These are phyloP conservation scores for Bubo blakistoni DNA, from an alignment of 2,113 vertebrate genomes.

Conservation along the genomic window DNA sequence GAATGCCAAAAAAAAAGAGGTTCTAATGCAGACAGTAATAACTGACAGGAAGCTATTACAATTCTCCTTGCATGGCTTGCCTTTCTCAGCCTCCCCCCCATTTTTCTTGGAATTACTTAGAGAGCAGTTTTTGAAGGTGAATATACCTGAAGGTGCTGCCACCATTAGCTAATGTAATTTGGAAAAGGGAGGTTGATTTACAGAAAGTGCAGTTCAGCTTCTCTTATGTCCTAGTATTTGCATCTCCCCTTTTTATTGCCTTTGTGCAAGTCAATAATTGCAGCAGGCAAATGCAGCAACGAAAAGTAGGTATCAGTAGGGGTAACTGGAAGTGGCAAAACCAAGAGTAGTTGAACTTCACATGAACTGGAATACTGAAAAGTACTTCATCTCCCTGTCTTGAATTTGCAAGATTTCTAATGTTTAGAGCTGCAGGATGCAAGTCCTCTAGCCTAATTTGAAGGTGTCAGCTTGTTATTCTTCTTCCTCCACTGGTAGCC, in stretches of 20 bases:
- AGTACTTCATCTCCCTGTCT: background rate
- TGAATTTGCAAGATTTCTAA: background rate
- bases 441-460: background rate
- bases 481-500: background rate
- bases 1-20: background rate
- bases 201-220: background rate
- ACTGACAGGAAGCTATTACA: constrained; percentile 14
- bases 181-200: background rate
- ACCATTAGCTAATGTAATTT: constrained; percentile 51
- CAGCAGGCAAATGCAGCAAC: background rate
- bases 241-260: background rate
- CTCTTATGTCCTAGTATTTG: accelerated
- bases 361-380: background rate
- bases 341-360: background rate
- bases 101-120: constrained; percentile 40
- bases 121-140: constrained; percentile 35
- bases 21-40: constrained; percentile 2
- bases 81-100: background rate
- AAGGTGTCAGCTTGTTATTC: background rate
- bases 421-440: background rate
- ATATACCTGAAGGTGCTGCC: background rate
- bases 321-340: background rate
- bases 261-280: background rate
- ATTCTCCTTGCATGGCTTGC: constrained; percentile 14
- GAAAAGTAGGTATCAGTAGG: background rate